Percentiles rank a stretch among this genome's conserved stretches.
phyloP scores from a whole-genome alignment of 2,888 invertebrate species.

The Brachyopa scutellaris region DNA sequence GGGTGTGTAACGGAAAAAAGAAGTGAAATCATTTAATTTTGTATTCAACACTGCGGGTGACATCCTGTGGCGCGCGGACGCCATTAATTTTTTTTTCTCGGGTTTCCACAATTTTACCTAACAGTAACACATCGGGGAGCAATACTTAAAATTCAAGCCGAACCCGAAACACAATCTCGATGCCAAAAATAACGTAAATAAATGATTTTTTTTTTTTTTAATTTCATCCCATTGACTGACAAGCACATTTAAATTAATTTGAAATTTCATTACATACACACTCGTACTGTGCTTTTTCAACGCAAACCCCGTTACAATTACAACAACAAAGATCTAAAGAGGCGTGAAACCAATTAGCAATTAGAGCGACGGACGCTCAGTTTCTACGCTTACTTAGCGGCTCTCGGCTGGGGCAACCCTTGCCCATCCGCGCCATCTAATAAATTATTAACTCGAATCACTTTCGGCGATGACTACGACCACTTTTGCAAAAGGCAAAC shows the following conservation, averaged over 20 bases:
- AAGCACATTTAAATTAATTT: constrained; percentile 21
- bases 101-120: not conserved
- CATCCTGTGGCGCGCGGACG: constrained; percentile 31
- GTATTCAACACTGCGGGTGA: constrained; percentile 7
- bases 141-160: constrained; percentile 4
- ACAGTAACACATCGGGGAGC: not conserved
- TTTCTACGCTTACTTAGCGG: constrained; percentile 6
- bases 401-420: constrained; percentile 1
- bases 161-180: constrained; percentile 30
- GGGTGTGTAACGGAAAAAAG: not conserved
- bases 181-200: constrained; percentile 2
- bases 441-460: constrained; percentile 42
- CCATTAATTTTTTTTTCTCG: constrained; percentile 5
- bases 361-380: constrained; percentile 13
- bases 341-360: constrained; percentile 36
- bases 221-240: not conserved
- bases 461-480: not conserved
- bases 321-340: not conserved
- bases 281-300: not conserved
- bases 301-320: too few relatives aligned
- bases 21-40: constrained; percentile 12
- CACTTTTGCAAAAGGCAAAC: not conserved
- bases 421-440: constrained; percentile 3
- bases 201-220: constrained; percentile 8
- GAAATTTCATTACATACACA: constrained; percentile 32